Percentiles rank a stretch among this genome's conserved stretches.
Evolutionary conservation across 2,888 invertebrate genomes (phyloP).

Genomic region (Harpalus rubripes): DNA sequence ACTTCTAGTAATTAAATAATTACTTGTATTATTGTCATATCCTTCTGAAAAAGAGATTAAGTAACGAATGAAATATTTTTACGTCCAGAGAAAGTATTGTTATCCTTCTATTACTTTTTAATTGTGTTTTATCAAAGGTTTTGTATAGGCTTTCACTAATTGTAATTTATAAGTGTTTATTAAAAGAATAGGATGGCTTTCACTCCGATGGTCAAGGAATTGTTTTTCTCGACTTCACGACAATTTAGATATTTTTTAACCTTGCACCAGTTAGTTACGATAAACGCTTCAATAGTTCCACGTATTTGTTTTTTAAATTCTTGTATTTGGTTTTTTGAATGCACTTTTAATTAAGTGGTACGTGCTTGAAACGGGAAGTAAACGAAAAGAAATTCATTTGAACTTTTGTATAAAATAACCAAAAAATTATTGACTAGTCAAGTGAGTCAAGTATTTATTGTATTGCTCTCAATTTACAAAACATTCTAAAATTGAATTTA

Average conservation of each 20-base stretch:
- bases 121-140: slow-evolving; percentile 8
- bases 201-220: slow-evolving; percentile 36
- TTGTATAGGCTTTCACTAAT: slow-evolving; percentile 45
- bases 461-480: too few relatives aligned
- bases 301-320: background rate
- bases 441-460: background rate
- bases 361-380: slow-evolving; percentile 3
- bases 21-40: background rate
- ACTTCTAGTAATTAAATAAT: background rate
- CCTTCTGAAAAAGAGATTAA: background rate
- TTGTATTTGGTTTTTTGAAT: slow-evolving; percentile 9
- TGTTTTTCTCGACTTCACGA: slow-evolving; percentile 17
- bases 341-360: slow-evolving; percentile 3
- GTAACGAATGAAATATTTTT: background rate
- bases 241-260: slow-evolving; percentile 45
- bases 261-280: slow-evolving; percentile 37
- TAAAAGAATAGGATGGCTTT: slow-evolving; percentile 38
- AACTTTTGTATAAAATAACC: background rate
- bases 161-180: slow-evolving; percentile 29
- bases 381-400: background rate
- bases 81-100: slow-evolving; percentile 30
- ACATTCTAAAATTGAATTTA: too few relatives aligned
- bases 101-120: slow-evolving; percentile 24
- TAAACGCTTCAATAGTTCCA: slow-evolving; percentile 17
- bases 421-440: background rate